Evolutionary conservation across 2,113 vertebrate species (phyloP).

Genomic region (Fulica atra): DNA sequence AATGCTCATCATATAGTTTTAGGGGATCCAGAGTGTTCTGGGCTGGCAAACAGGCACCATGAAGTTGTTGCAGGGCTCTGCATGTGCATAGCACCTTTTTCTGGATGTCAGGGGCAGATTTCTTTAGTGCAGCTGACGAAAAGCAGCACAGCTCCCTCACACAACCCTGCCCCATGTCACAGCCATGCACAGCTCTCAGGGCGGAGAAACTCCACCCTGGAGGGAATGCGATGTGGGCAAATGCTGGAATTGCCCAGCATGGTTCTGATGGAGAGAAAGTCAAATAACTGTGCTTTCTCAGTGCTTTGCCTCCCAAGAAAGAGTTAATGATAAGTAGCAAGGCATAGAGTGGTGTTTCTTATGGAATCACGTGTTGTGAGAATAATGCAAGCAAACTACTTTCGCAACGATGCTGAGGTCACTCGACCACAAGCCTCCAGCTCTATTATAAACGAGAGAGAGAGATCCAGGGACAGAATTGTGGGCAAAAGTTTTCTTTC

Average conservation of each 20-base stretch:
- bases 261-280: neutral
- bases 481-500: neutral
- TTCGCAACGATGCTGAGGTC: conserved; percentile 50
- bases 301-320: neutral
- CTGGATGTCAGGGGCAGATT: neutral
- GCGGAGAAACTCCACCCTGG: no score
- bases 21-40: neutral
- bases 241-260: neutral
- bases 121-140: neutral
- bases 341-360: neutral
- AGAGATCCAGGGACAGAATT: neutral
- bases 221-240: neutral
- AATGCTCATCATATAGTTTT: neutral
- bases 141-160: neutral
- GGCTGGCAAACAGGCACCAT: neutral
- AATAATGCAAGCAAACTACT: conserved; percentile 54
- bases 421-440: conserved; percentile 40
- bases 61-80: neutral
- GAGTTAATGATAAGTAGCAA: conserved; percentile 20
- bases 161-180: rapidly evolving
- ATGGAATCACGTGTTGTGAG: conserved; percentile 50
- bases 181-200: neutral
- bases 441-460: neutral
- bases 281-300: neutral
- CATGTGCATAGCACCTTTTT: neutral